Evolutionary conservation across 2,113 vertebrate genomes (phyloP).

Genomic region (Campylorhamphus procurvoides): DNA sequence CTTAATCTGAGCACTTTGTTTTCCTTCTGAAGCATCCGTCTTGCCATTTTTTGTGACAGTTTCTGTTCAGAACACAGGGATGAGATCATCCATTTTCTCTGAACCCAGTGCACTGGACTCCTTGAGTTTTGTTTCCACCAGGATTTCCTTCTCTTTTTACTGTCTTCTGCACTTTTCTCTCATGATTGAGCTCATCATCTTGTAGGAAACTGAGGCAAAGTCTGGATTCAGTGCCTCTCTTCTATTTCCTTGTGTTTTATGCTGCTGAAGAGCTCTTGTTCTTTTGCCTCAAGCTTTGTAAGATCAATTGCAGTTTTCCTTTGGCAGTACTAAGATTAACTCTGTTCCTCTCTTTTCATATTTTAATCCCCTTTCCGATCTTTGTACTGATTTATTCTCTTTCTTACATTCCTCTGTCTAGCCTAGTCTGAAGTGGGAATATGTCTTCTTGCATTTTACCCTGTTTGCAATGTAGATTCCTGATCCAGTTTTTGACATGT

Average conservation of each 20-base stretch:
- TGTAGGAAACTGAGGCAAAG: slow-evolving; percentile 16
- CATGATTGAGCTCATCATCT: neutral
- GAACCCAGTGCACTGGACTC: neutral
- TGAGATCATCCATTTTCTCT: slow-evolving; percentile 35
- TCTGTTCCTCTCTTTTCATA: neutral
- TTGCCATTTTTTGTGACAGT: slow-evolving; percentile 38
- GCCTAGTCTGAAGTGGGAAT: neutral
- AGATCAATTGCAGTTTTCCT: neutral
- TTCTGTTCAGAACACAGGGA: neutral
- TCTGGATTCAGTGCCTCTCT: neutral
- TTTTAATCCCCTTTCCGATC: neutral
- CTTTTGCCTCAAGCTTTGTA: neutral
- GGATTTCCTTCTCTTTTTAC: slow-evolving; percentile 19
- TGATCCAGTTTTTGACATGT: neutral
- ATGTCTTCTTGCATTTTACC: neutral
- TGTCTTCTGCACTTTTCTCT: neutral
- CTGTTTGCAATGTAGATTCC: neutral
- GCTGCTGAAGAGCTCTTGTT: neutral
- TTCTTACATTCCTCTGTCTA: neutral
- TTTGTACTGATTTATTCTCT: neutral
- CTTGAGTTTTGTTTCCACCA: slow-evolving; percentile 18
- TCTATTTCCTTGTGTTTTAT: neutral
- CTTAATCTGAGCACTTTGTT: slow-evolving; percentile 42
- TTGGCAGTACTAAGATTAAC: neutral
- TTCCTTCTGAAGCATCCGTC: neutral